phyloP scores from a whole-genome alignment of 1,140 invertebrate genomes.

The Leptinotarsa defecta region DNA sequence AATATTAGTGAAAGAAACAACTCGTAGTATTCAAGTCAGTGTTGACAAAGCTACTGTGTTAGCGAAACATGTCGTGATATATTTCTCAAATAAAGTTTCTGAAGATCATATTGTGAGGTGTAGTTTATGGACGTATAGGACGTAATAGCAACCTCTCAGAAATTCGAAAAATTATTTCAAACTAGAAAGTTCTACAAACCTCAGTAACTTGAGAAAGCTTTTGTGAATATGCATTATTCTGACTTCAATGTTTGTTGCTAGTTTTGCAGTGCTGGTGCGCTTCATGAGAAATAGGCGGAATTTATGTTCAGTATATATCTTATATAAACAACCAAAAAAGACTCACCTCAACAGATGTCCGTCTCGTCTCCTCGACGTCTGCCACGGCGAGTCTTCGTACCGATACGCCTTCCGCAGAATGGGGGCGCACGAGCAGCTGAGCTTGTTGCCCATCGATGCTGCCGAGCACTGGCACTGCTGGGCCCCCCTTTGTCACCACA shows the following conservation, averaged over 20 bases:
- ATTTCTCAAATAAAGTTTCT: no score
- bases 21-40: no score
- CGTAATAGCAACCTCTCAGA: not conserved
- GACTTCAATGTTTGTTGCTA: no score
- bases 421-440: slow-evolving; percentile 92
- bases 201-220: not conserved
- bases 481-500: slow-evolving; percentile 72
- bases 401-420: slow-evolving; percentile 91
- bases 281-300: no score
- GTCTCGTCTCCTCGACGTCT: slow-evolving; percentile 81
- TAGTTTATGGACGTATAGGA: no score
- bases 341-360: slow-evolving; percentile 87
- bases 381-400: slow-evolving; percentile 92
- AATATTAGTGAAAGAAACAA: no score
- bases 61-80: no score
- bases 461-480: slow-evolving; percentile 54
- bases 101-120: no score
- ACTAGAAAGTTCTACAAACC: not conserved
- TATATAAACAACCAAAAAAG: not conserved
- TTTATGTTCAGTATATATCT: no score
- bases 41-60: no score
- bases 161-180: not conserved
- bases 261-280: no score
- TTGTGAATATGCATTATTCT: no score
- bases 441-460: slow-evolving; percentile 88